phyloP scores from a whole-genome alignment of 2,113 vertebrate genomes.

The Bettongia penicillata region DNA sequence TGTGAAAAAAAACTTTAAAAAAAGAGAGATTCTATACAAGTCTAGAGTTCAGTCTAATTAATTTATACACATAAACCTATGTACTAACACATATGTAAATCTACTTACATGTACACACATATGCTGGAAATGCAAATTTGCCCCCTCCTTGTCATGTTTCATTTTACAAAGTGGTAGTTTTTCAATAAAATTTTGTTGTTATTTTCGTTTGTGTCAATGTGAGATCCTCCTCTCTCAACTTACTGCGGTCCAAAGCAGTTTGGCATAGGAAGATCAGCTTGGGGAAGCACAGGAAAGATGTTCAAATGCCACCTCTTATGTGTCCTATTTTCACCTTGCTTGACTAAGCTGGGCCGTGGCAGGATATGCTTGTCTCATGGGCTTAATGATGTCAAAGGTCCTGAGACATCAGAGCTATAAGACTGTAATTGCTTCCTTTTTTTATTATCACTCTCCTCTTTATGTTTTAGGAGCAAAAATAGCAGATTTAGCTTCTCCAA shows the following conservation, averaged over 20 bases:
- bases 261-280: background rate
- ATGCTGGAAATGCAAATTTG: background rate
- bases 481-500: background rate
- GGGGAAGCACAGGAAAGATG: conserved; percentile 35
- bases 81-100: background rate
- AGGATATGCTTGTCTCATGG: fast-evolving
- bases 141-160: background rate
- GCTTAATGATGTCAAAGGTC: conserved; percentile 5
- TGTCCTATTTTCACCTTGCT: conserved; percentile 52
- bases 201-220: background rate
- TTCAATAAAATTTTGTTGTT: conserved; percentile 33
- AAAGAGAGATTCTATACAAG: background rate
- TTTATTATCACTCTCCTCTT: conserved; percentile 73
- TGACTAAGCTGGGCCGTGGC: background rate
- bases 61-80: background rate
- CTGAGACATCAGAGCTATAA: background rate
- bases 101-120: background rate
- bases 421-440: conserved; percentile 53
- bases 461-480: conserved; percentile 70
- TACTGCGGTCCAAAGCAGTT: conserved; percentile 53
- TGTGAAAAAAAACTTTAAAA: conserved; percentile 24
- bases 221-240: background rate
- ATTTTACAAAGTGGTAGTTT: conserved; percentile 17
- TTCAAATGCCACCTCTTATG: conserved; percentile 41
- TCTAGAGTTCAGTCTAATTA: background rate